A percentile compares a stretch with the other conserved stretches of the same genome.
Evolutionary conservation across 2,113 vertebrate species (phyloP).

Genomic region (Sceloporus tristichus): DNA sequence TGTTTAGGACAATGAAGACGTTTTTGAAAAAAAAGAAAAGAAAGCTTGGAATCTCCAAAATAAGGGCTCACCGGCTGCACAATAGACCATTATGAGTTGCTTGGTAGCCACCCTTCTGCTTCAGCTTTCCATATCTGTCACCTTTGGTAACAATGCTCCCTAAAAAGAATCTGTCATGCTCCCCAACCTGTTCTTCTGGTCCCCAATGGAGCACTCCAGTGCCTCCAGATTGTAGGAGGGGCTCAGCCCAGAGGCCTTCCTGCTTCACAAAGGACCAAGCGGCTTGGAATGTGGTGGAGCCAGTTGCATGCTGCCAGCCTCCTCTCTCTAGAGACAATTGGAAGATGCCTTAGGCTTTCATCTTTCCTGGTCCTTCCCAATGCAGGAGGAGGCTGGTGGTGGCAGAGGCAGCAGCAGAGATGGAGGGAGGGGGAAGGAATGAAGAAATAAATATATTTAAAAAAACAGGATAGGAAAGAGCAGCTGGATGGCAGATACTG

Average conservation of each 20-base stretch:
- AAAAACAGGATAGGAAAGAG: not conserved
- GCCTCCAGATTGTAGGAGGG: constrained; percentile 26
- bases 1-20: not conserved
- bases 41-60: not conserved
- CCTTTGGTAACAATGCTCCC: not conserved
- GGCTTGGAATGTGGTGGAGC: constrained; percentile 25
- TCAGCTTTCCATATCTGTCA: not conserved
- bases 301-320: constrained; percentile 25
- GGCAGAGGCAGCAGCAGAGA: not conserved
- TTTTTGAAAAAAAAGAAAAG: not conserved
- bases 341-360: not conserved
- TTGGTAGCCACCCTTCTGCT: not conserved
- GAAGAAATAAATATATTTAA: not conserved
- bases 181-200: constrained; percentile 41
- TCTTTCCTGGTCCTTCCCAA: constrained; percentile 25
- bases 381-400: not conserved
- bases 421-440: not conserved
- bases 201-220: constrained; percentile 7
- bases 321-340: constrained; percentile 9
- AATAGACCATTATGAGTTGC: not conserved
- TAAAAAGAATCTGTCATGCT: not conserved
- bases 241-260: constrained; percentile 31
- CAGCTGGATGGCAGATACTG: not conserved
- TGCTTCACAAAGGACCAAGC: constrained; percentile 26
- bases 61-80: not conserved